Base-by-base conservation (phyloP, 2,888 invertebrate species). In the Lycocerus yunnanus region DNA sequence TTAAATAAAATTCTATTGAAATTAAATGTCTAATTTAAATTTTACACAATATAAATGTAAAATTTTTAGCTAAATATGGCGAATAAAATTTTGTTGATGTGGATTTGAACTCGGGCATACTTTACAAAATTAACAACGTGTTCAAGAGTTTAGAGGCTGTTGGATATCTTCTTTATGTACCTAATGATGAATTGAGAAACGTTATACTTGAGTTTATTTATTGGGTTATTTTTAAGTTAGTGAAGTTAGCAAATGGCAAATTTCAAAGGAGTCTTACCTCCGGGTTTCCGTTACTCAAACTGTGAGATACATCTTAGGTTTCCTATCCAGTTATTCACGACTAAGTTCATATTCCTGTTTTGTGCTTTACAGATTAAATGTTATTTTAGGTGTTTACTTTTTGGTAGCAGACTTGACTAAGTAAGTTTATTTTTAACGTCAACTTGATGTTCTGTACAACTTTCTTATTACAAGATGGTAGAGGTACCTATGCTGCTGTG, bases 291-390 rank as follows among this genome's bases (percentile, higher is more conserved):
- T 63, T 63, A 63, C 16, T 63, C 61, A 63, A 63, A 63, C 61
- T 20, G 18, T 2, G 16, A 16, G 18, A 61, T 61, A 16, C 61
- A 18, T 61, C 61, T 61, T 18, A 61, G 16, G 18, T 61, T 63
- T 63, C 20, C 61, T 63, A 43, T 43, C n/a, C n/a, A 18, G 60
- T 18, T 63, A 20, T 58, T 71, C 68, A 72, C 70, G 74, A 74
- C 71, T 74, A 67, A 67, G 20, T 74, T 70, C 61, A 68, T 74
- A 70, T 74, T 70, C 67, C 70, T 70, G 73, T 73, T 73, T 73
- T 73, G 67, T 70, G 70, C 70, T 67, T 61, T 58, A 67, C 66
- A 58, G 61, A 70, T 68, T 74, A 66, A 65, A 73, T 69, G 73
- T 67, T 67, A 43, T 43, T 63, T 60, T 16, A 16, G 20, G 72